Evolutionary conservation across 2,888 invertebrate species (phyloP), one percentile per base, ranked within the genome.

Genomic region (Diarsia brunnea): DNA sequence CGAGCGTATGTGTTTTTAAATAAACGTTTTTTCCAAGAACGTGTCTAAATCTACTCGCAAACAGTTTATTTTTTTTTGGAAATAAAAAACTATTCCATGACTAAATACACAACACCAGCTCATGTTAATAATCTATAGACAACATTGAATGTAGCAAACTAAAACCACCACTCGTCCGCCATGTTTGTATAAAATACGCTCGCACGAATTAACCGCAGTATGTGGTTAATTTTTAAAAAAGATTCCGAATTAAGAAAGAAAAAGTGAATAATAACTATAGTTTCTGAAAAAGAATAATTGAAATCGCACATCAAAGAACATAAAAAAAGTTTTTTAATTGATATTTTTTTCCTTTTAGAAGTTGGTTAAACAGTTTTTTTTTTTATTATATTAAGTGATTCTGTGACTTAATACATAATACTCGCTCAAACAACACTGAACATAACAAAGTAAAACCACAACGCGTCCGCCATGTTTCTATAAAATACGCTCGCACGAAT

Each of bases 401-500:
- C 16, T 10, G 10, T 16, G 14, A 12, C 21, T 11, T 21, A 21
- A 61, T n/a, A 61, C 21, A 21, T 0, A 14, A n/a, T 31, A 55
- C 2, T 11, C n/a, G 27, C 14, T 47, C 38, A 21, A 60, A 21
- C 24, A 49, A 24, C 58, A 12, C 11, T 12, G 1, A 49, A 63
- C 27, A 10, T 51, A 68, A 4, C 10, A 69, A 69, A 66, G 61
- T 69, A 67, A 73, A 67, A 45, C 24, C 53, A 10, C 43, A 53
- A 55, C 61, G 27, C 47, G 74, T 55, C 38, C 43, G 53, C 63
- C 16, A 21, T 79, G 55, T 31, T 64, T 79, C 45, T 60, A 51
- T 81, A 80, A 79, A 79, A 61, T 80, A 63, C 53, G 61, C 66
- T 49, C 53, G 21, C 47, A 43, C 31, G 61, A 78, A 81, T 80